Conservation (phyloP, 2,113 vertebrate species). For the Orycteropus afer region DNA sequence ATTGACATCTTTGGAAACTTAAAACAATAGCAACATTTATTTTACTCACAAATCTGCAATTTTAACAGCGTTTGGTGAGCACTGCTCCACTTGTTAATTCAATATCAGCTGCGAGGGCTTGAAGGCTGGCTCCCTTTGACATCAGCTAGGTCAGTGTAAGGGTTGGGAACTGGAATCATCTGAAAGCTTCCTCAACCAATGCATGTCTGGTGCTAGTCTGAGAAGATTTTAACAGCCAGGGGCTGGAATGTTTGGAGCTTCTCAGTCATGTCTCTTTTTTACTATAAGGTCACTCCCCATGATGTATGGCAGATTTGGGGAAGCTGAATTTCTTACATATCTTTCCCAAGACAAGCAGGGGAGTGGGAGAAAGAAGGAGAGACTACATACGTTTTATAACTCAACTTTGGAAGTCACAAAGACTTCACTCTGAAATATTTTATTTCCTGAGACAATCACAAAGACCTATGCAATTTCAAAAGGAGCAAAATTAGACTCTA, state of each 20-base stretch:
- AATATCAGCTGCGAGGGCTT: not conserved
- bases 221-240: not conserved
- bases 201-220: not conserved
- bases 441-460: not conserved
- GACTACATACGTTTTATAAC: accelerated
- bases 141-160: not conserved
- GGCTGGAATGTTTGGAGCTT: not conserved
- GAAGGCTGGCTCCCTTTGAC: not conserved
- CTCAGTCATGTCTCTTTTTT: not conserved
- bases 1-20: not conserved
- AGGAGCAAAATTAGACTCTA: not conserved
- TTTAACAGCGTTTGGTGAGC: not conserved
- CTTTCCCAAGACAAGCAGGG: not conserved
- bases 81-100: not conserved
- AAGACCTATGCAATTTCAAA: not conserved
- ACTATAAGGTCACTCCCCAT: not conserved
- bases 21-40: not conserved
- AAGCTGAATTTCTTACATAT: not conserved
- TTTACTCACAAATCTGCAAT: not conserved
- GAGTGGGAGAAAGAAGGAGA: no score
- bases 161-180: not conserved
- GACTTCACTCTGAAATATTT: not conserved
- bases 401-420: not conserved
- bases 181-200: not conserved
- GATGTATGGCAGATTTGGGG: not conserved